Evolutionary conservation across 2,113 vertebrate species (phyloP).

Genomic region (Pelmatolapia mariae): DNA sequence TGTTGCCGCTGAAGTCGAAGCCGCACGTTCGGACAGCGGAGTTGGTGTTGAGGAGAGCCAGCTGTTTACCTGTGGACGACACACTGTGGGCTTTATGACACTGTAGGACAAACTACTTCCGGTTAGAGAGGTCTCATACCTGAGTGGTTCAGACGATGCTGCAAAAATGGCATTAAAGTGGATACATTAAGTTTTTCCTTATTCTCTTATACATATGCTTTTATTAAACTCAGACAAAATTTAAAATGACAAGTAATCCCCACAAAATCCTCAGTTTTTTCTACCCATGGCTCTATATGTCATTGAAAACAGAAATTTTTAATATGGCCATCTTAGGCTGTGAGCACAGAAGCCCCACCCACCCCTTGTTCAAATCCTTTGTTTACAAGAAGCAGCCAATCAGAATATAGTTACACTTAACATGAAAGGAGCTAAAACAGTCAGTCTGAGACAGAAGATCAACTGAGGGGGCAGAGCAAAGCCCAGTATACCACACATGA

Average conservation of each 20-base stretch:
- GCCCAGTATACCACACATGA: background rate
- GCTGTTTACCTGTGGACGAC: conserved; percentile 82
- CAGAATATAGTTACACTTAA: background rate
- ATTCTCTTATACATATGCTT: background rate
- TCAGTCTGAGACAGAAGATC: background rate
- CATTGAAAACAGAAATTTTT: background rate
- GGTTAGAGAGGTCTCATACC: background rate
- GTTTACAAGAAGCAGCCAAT: background rate
- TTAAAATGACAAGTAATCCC: background rate
- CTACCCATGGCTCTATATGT: background rate
- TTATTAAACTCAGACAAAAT: background rate
- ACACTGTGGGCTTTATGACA: background rate
- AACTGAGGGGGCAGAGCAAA: background rate
- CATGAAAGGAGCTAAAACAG: background rate
- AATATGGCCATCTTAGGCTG: background rate
- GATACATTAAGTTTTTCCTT: background rate
- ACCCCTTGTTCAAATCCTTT: background rate
- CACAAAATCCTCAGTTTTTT: background rate
- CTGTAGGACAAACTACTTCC: background rate
- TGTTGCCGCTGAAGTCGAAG: conserved; percentile 97
- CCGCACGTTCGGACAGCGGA: conserved; percentile 93
- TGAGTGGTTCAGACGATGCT: background rate
- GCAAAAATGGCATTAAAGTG: background rate
- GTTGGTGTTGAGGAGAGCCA: conserved; percentile 89
- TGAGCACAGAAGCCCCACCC: background rate